Evolutionary conservation across 2,113 vertebrate species (phyloP).

Genomic region (Entosphenus tridentatus): DNA sequence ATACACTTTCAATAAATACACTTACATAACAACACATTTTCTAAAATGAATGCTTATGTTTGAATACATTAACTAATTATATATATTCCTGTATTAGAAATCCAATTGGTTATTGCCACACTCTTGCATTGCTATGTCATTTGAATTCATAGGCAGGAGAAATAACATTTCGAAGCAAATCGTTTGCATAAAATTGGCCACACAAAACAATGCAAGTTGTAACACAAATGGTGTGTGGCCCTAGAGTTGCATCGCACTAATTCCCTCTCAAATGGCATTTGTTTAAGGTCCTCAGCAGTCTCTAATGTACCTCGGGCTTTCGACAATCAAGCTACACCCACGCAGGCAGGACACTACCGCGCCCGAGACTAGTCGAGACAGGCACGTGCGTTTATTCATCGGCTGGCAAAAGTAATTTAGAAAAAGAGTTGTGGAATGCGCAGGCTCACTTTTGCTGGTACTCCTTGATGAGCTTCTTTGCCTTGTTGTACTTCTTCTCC

Average conservation of each 20-base stretch:
- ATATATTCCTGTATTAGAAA: slow-evolving; percentile 7
- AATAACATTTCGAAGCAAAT: slow-evolving; percentile 19
- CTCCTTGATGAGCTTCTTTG: slow-evolving; percentile 95
- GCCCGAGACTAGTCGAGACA: too few relatives aligned
- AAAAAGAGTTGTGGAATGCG: neutral
- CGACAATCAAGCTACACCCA: slow-evolving; percentile 12
- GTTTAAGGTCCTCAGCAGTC: slow-evolving; percentile 12
- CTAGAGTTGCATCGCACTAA: too few relatives aligned
- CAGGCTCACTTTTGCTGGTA: slow-evolving; percentile 87
- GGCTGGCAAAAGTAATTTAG: neutral
- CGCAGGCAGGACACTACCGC: neutral
- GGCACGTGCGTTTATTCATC: neutral
- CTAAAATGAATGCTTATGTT: too few relatives aligned
- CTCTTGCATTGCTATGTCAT: neutral
- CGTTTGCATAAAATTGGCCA: too few relatives aligned
- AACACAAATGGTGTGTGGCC: too few relatives aligned
- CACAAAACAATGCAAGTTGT: too few relatives aligned
- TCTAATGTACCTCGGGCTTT: slow-evolving; percentile 10
- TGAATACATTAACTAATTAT: too few relatives aligned
- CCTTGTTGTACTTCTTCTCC: slow-evolving; percentile 98
- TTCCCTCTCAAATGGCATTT: too few relatives aligned
- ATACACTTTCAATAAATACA: slow-evolving; percentile 9
- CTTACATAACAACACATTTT: too few relatives aligned
- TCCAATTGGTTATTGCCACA: slow-evolving; percentile 10
- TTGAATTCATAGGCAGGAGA: slow-evolving; percentile 15